These are phyloP conservation scores for Brachypalpus laphriformis DNA, from an alignment of 2,888 invertebrate genomes.

Conservation along the genomic window DNA sequence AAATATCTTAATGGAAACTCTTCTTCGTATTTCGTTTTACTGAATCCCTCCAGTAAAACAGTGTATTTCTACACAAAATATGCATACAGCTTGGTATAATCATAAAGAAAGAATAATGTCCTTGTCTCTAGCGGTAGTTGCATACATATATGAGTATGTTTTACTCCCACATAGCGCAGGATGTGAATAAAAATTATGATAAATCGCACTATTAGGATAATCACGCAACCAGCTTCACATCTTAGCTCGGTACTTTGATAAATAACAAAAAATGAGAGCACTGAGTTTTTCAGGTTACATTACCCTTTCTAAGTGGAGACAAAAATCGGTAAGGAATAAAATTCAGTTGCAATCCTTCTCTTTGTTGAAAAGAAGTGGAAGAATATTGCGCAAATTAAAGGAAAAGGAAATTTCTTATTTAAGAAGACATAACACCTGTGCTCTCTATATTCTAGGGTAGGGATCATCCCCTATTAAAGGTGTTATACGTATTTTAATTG, in stretches of 20 bases:
- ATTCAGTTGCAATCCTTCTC: conserved; percentile 30
- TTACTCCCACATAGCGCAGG: neutral
- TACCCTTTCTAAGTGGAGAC: conserved; percentile 25
- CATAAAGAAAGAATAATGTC: conserved; percentile 55
- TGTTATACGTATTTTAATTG: conserved; percentile 36
- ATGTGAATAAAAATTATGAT: conserved; percentile 44
- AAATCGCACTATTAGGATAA: conserved; percentile 63
- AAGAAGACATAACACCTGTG: conserved; percentile 49
- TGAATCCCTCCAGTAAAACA: neutral
- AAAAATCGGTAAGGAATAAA: neutral
- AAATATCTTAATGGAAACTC: conserved; percentile 48
- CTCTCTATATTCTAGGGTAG: conserved; percentile 19
- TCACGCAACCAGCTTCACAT: conserved; percentile 29
- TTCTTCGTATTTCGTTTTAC: neutral
- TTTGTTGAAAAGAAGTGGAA: neutral
- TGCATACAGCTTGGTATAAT: neutral
- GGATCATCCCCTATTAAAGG: conserved; percentile 26
- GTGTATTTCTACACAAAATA: neutral
- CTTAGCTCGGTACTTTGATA: neutral
- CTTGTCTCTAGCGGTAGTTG: conserved; percentile 14
- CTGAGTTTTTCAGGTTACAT: neutral
- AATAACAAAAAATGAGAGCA: neutral
- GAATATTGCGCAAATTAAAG: conserved; percentile 31
- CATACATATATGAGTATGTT: neutral
- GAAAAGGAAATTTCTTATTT: conserved; percentile 5